Conservation (phyloP, 2,113 vertebrate genomes). For the Lipophrys pholis region DNA sequence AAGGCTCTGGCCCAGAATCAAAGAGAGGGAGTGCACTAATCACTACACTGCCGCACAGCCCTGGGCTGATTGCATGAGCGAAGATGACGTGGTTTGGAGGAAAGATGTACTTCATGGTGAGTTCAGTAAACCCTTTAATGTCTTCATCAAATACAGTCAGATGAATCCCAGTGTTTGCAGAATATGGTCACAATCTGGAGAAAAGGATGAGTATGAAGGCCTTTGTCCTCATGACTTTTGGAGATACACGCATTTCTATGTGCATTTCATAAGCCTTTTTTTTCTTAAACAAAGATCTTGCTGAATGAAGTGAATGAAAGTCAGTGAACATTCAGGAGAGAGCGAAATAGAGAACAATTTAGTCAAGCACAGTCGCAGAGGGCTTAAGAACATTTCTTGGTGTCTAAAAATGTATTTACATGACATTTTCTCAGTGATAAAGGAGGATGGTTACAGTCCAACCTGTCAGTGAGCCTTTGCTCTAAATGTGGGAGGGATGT, state of each 20-base stretch:
- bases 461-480: background rate
- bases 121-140: background rate
- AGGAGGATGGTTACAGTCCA: background rate
- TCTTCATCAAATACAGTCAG: background rate
- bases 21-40: too few relatives aligned
- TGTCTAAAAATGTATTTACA: background rate
- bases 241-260: background rate
- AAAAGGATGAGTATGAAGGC: background rate
- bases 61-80: too few relatives aligned
- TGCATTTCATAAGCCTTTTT: background rate
- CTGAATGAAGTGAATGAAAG: background rate
- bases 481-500: background rate
- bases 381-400: background rate
- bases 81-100: background rate
- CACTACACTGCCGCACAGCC: too few relatives aligned
- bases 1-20: too few relatives aligned
- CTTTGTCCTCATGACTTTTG: background rate
- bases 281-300: background rate
- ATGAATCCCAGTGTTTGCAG: background rate
- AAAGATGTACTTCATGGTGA: background rate
- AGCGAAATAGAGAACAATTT: background rate
- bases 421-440: constrained; percentile 22
- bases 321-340: background rate
- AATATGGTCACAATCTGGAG: background rate
- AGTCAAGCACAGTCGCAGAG: background rate